Evolutionary conservation across 2,113 vertebrate genomes (phyloP), one percentile per base, ranked within the genome.

Genomic region (Halcyon senegalensis): DNA sequence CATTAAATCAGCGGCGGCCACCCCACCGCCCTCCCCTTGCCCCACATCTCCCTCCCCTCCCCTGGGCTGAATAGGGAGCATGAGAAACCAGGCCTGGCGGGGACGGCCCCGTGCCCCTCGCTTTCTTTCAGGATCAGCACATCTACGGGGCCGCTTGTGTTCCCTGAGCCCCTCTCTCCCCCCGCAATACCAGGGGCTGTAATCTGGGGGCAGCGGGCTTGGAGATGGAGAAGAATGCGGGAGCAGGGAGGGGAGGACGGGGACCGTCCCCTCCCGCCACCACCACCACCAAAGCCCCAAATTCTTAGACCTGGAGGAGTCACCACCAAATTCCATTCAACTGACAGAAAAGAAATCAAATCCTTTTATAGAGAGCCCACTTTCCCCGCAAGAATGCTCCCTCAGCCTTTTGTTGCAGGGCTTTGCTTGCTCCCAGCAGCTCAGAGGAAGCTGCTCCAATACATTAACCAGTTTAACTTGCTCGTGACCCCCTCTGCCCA

Each of bases 281-380:
- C 83, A 46, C 85, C 89, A 94, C 39, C n/a, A 51, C 87, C 87
- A 96, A 94, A 95, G 91, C 85, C 78, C 77, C 83, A 68, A 8
- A 96, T 96, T 94, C 96, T 97, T 94, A 97, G 98, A 97, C 97
- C 95, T 97, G 95, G 86, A 98, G 97, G 97, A 98, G 97, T 97
- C 96, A 97, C 98, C 97, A 98, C 95, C 84, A 70, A 98, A 98
- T 97, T 98, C 98, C 98, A 98, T 97, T 98, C 98, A 98, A 94
- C 92, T 97, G 97, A 98, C 97, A 98, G 97, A 97, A 97, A 97
- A 98, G 97, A 97, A 96, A 97, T 92, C 69, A 98, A 98, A 97
- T 98, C 97, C 94, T 86, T 97, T 98, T 97, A 88, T 95, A 97
- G 95, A 93, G 97, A 97, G 96, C 94, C 96, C 91, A 91, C 77